Evolutionary conservation across 2,113 vertebrate genomes (phyloP).

Genomic region (Mustelus asterias): DNA sequence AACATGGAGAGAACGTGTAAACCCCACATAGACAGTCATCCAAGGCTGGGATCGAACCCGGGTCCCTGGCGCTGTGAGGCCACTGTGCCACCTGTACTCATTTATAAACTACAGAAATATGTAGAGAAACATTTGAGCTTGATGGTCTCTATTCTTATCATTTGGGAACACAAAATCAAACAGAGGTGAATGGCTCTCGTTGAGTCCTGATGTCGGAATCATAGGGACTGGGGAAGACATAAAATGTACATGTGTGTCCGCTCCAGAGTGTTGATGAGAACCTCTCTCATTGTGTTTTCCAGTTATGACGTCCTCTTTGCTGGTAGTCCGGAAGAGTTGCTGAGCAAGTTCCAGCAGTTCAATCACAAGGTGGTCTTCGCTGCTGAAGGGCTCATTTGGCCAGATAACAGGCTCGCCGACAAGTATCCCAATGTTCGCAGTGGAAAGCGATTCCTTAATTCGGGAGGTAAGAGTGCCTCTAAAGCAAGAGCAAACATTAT

Average conservation of each 20-base stretch:
- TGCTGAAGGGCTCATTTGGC: constrained; percentile 87
- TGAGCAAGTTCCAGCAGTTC: constrained; percentile 80
- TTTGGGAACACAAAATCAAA: background rate
- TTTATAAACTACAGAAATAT: background rate
- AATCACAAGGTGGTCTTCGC: constrained; percentile 88
- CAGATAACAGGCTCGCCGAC: constrained; percentile 78
- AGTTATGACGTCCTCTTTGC: constrained; percentile 94
- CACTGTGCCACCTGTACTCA: background rate
- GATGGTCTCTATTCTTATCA: background rate
- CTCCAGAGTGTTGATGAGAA: background rate
- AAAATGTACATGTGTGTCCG: background rate
- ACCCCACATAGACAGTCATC: too few species aligned
- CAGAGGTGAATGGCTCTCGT: background rate
- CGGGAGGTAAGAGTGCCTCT: constrained; percentile 72
- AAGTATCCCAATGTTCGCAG: constrained; percentile 82
- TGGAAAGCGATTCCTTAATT: constrained; percentile 90
- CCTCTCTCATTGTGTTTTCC: constrained; percentile 1
- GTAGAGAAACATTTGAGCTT: background rate
- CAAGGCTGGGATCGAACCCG: too few species aligned
- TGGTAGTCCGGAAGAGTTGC: constrained; percentile 78
- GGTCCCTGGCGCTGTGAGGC: too few species aligned
- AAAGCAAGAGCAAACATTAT: too few species aligned
- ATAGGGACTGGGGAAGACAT: background rate
- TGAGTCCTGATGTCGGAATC: background rate
- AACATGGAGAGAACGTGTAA: too few species aligned